These are phyloP conservation scores for Drosophila cognata DNA, from an alignment of 2,888 invertebrate species.

Conservation along the genomic window DNA sequence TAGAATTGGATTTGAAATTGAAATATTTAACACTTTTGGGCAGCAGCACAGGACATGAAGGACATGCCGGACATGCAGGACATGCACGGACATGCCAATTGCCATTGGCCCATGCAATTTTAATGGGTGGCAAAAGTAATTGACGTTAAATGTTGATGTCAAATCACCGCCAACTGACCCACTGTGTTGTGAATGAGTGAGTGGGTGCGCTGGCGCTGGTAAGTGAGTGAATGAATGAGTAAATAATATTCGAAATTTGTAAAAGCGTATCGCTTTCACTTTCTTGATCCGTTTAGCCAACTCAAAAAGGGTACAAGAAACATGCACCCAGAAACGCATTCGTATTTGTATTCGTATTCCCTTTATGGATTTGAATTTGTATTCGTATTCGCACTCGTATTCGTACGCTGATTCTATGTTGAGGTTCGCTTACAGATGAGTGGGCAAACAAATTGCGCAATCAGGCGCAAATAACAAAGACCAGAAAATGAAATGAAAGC, in stretches of 20 bases:
- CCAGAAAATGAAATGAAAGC: slow-evolving; percentile 57
- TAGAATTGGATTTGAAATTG: slow-evolving; percentile 76
- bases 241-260: slow-evolving; percentile 16
- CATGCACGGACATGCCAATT: not conserved
- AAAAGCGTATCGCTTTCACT: slow-evolving; percentile 48
- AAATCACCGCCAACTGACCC: slow-evolving; percentile 22
- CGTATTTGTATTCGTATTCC: not conserved
- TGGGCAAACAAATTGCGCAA: slow-evolving; percentile 73
- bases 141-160: slow-evolving; percentile 36
- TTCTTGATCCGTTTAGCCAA: slow-evolving; percentile 48
- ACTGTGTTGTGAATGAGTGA: slow-evolving; percentile 19
- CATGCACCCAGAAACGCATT: not conserved
- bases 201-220: not conserved
- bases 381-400: slow-evolving; percentile 12
- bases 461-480: slow-evolving; percentile 74
- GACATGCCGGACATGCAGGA: not conserved
- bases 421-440: slow-evolving; percentile 60
- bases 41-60: slow-evolving; percentile 1
- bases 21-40: slow-evolving; percentile 75
- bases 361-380: not conserved
- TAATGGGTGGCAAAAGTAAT: slow-evolving; percentile 43
- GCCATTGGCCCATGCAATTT: slow-evolving; percentile 33
- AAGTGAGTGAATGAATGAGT: slow-evolving; percentile 21
- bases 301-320: slow-evolving; percentile 3
- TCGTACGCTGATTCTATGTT: slow-evolving; percentile 15